These are phyloP conservation scores for Cygnus olor DNA, from an alignment of 2,797 vertebrate species.

Conservation along the genomic window DNA sequence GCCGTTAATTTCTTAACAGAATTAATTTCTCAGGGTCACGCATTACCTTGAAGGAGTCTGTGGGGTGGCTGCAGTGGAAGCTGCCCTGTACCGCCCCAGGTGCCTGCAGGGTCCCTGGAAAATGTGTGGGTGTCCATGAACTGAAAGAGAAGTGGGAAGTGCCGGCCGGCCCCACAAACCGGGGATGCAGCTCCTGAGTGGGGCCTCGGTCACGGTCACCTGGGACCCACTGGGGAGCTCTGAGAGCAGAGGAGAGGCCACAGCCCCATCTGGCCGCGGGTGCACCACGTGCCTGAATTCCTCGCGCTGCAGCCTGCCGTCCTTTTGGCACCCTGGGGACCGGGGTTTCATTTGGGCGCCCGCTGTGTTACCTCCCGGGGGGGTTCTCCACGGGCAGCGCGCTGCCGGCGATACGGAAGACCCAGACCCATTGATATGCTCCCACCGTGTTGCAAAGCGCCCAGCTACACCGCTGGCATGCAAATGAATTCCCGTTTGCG, in stretches of 20 bases:
- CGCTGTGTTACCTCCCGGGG: accelerated
- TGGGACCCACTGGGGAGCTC: background rate
- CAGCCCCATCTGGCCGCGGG: background rate
- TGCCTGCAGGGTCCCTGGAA: background rate
- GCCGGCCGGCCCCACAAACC: background rate
- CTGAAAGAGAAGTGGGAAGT: slow-evolving; percentile 44
- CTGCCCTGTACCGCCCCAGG: background rate
- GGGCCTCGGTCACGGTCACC: background rate
- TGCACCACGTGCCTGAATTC: background rate
- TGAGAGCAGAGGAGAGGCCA: background rate
- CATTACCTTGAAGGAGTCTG: background rate
- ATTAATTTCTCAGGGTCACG: background rate
- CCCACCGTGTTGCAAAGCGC: background rate
- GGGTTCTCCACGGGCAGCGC: accelerated
- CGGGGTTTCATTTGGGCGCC: accelerated
- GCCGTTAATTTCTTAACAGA: background rate
- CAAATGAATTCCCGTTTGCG: background rate
- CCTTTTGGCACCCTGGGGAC: background rate
- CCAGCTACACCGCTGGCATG: slow-evolving; percentile 25
- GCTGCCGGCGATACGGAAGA: background rate
- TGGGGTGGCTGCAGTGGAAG: background rate
- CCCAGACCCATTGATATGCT: slow-evolving; percentile 10
- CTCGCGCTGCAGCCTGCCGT: background rate
- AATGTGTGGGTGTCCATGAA: slow-evolving; percentile 21
- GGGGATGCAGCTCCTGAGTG: background rate